Evolutionary conservation across 53 echinoderm and acorn worm species (phyloP), one percentile per base, ranked within the genome.

Genomic region (Hippasteria phrygiana): DNA sequence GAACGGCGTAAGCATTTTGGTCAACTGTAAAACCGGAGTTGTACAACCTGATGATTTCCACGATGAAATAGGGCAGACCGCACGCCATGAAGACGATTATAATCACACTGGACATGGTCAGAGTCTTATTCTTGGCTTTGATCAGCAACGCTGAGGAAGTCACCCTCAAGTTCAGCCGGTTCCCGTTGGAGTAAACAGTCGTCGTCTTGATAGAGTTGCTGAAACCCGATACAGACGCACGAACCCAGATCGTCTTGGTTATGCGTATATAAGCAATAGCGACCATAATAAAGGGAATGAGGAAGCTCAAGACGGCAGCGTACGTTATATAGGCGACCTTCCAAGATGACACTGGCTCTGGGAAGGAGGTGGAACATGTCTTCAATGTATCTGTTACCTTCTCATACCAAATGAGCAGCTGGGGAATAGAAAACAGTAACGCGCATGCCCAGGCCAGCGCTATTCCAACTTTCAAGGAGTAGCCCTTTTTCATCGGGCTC

Each of bases 91-190:
- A 98, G 63, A 92, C 89, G 43, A 93, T 65, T 22, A 98, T 94
- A 14, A 98, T 98, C 11, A 98, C 98, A 1, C 91, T 87, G 36
- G 94, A 93, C 98, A 98, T 98, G 29, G 91, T 98, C 16, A 98
- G 90, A 1, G 98, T 98, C 78, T 96, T 96, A 45, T 76, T 91
- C 64, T 94, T 94, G 17, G 96, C 96, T 66, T 91, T 94, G 24
- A 87, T 94, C 16, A 96, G 71, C 16, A 94, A 80, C 17, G 91
- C 88, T 22, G 94, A 88, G 5, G 88, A 94, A 37, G 93, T 96
- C 40, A 94, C 91, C 38, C 94, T 87, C 33, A 96, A 65, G 71
- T 93, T 89, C 31, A 96, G 55, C 51, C 83, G 83, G 69, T 89
- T 91, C n/a, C 90, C 92, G 71, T 93, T 96, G 63, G 90, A 94